These are phyloP conservation scores for Sebastiscus albofasciatus DNA, from an alignment of 2,797 vertebrate species.

Conservation along the genomic window DNA sequence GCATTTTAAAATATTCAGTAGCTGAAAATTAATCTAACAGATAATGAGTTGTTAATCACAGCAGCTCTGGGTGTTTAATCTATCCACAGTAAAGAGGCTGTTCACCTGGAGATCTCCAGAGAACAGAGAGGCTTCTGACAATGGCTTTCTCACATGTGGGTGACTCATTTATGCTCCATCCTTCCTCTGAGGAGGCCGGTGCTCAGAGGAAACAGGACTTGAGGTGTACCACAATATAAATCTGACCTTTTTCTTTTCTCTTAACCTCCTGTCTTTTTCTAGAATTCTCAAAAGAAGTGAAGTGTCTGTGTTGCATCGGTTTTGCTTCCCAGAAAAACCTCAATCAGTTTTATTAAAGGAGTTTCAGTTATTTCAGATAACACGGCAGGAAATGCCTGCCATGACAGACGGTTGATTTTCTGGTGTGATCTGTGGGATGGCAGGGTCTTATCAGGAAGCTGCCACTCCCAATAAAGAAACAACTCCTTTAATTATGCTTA, in stretches of 20 bases:
- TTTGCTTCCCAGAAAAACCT: not conserved
- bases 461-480: conserved; percentile 30
- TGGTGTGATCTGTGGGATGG: conserved; percentile 30
- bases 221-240: not conserved
- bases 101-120: conserved; percentile 19
- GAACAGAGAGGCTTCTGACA: not conserved
- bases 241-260: not conserved
- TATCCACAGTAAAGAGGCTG: conserved; percentile 7
- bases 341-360: conserved; percentile 12
- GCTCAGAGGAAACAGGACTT: not conserved
- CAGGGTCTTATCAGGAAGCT: conserved; percentile 47
- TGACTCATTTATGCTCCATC: not conserved
- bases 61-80: conserved; percentile 36
- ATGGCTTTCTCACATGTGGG: not conserved
- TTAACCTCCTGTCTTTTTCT: not conserved
- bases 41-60: conserved; percentile 60
- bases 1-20: conserved; percentile 46
- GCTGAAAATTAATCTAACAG: conserved; percentile 48
- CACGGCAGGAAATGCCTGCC: not conserved
- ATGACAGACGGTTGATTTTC: conserved; percentile 47
- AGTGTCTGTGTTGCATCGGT: not conserved
- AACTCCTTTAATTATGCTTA: conserved; percentile 50
- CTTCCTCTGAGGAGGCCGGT: not conserved
- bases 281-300: not conserved
- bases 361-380: conserved; percentile 32